A percentile compares a stretch with the other conserved stretches of the same genome.
phyloP scores from a whole-genome alignment of 2,888 invertebrate species.

The Agrochola circellaris region DNA sequence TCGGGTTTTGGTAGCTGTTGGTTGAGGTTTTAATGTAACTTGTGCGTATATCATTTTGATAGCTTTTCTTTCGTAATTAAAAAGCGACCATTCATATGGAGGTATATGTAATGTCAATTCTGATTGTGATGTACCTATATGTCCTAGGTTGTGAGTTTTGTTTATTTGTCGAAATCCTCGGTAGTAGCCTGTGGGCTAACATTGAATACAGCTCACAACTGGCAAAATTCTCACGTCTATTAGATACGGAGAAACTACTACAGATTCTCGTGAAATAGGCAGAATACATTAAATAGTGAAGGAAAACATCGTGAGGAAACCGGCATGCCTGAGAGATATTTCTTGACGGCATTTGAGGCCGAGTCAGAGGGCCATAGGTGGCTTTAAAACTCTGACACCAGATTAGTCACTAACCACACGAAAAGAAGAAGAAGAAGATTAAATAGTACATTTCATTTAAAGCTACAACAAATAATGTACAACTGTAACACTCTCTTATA shows the following conservation, averaged over 20 bases:
- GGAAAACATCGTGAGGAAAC: no score
- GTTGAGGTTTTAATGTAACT: conserved; percentile 1
- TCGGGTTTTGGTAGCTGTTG: not conserved
- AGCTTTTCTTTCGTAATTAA: not conserved
- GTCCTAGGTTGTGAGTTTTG: not conserved
- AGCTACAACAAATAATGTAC: not conserved
- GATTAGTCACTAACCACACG: no score
- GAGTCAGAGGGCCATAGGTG: no score
- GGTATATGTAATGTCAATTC: not conserved
- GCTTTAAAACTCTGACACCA: no score
- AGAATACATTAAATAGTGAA: no score
- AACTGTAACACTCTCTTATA: not conserved
- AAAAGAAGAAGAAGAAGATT: no score
- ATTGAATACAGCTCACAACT: conserved; percentile 8
- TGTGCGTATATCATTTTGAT: no score
- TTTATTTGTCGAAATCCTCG: not conserved
- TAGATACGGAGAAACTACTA: conserved; percentile 1
- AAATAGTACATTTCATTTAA: not conserved
- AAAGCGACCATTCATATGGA: not conserved
- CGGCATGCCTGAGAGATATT: no score
- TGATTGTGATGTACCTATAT: not conserved
- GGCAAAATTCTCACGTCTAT: conserved; percentile 12
- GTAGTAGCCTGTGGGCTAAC: not conserved
- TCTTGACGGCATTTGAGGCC: no score
- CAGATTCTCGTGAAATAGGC: not conserved